phyloP scores from a whole-genome alignment of 2,888 invertebrate genomes.

The Acronicta leporina region DNA sequence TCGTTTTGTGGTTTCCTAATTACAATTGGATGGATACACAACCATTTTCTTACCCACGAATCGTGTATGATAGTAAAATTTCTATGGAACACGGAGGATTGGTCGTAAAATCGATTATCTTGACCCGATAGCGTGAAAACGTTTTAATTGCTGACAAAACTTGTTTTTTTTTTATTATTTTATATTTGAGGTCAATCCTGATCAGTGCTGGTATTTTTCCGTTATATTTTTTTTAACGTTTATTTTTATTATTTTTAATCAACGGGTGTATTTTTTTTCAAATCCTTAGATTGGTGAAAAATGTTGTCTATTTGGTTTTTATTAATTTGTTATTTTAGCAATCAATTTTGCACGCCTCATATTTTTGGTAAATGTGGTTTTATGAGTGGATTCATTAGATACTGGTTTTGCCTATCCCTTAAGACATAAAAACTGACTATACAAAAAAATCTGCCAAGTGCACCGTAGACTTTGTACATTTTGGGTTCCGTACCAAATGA shows the following conservation, averaged over 20 bases:
- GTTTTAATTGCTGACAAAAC: constrained; percentile 52
- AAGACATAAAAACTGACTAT: too few species aligned
- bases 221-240: constrained; percentile 54
- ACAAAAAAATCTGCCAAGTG: too few species aligned
- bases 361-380: constrained; percentile 38
- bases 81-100: constrained; percentile 48
- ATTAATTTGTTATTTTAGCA: constrained; percentile 48
- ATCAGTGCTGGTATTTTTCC: constrained; percentile 52
- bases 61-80: constrained; percentile 39
- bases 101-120: constrained; percentile 57
- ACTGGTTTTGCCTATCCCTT: constrained; percentile 14
- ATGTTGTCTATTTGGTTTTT: constrained; percentile 40
- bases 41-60: constrained; percentile 25
- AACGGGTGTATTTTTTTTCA: constrained; percentile 31
- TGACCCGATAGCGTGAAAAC: constrained; percentile 53
- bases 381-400: constrained; percentile 9
- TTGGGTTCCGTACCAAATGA: too few species aligned
- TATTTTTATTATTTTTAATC: too few species aligned
- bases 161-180: constrained; percentile 30
- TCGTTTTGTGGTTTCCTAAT: constrained; percentile 10
- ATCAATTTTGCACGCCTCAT: constrained; percentile 51
- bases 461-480: too few species aligned
- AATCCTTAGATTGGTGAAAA: constrained; percentile 35
- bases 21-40: constrained; percentile 14
- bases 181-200: constrained; percentile 52